Conservation (phyloP, 2,888 invertebrate genomes). For the Mythimna vitellina region DNA sequence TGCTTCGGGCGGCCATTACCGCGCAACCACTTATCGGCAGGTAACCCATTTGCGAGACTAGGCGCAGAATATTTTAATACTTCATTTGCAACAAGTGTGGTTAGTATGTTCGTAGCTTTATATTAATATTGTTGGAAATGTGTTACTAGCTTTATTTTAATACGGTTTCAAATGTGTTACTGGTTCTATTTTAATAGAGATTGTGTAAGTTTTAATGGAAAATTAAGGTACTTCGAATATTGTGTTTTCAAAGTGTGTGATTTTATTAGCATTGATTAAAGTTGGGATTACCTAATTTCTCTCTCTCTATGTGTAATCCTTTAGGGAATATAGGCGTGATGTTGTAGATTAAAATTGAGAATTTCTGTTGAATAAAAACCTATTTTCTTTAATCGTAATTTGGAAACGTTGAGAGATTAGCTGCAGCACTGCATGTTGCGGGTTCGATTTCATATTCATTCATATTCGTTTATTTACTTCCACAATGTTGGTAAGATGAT, state of each 20-base stretch:
- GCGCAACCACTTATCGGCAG: slow-evolving; percentile 56
- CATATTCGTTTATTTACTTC: too few relatives aligned
- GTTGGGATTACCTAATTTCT: background rate
- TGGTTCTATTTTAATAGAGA: slow-evolving; percentile 10
- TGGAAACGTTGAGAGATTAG: background rate
- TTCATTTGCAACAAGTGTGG: slow-evolving; percentile 50
- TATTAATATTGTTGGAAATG: slow-evolving; percentile 25
- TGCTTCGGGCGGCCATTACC: slow-evolving; percentile 47
- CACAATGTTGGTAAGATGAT: too few relatives aligned
- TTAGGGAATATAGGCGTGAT: background rate
- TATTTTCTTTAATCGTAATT: background rate
- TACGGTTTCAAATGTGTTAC: slow-evolving; percentile 16
- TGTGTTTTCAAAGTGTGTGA: background rate
- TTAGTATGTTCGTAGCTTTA: slow-evolving; percentile 31
- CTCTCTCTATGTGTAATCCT: background rate
- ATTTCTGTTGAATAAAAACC: too few relatives aligned
- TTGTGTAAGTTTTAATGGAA: slow-evolving; percentile 18
- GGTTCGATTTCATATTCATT: too few relatives aligned
- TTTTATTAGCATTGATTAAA: slow-evolving; percentile 2
- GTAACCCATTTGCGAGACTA: slow-evolving; percentile 51
- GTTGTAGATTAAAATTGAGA: background rate
- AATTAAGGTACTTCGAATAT: slow-evolving; percentile 13
- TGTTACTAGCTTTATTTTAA: slow-evolving; percentile 8
- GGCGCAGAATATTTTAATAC: slow-evolving; percentile 62
- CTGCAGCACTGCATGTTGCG: too few relatives aligned